These are phyloP conservation scores for Schizopygopsis pylzovi DNA, from an alignment of 2,797 vertebrate genomes.

Conservation along the genomic window DNA sequence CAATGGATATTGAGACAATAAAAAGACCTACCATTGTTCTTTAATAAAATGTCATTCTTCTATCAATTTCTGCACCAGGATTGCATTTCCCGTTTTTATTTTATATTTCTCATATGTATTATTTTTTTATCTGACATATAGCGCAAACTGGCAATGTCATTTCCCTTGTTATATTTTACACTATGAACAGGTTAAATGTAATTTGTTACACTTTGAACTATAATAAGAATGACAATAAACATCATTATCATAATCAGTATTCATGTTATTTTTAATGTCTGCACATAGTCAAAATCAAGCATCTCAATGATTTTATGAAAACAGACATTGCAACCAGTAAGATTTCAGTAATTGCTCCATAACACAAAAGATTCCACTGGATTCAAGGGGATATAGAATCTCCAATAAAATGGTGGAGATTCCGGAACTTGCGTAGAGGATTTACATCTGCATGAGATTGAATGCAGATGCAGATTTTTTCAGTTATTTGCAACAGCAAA, in stretches of 20 bases:
- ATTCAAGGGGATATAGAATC: not conserved
- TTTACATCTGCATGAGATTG: not conserved
- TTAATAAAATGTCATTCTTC: not conserved
- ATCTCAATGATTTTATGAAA: not conserved
- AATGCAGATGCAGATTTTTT: not conserved
- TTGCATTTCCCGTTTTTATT: not conserved
- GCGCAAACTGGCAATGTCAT: not conserved
- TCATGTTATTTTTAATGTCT: not conserved
- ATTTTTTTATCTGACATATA: not conserved
- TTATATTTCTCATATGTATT: not conserved
- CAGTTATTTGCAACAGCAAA: not conserved
- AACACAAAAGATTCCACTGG: not conserved
- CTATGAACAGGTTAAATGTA: not conserved
- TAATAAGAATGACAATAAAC: not conserved
- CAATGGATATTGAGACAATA: not conserved
- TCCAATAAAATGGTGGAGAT: not conserved
- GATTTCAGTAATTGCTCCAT: not conserved
- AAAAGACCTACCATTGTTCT: not conserved
- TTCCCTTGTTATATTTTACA: not conserved
- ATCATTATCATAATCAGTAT: not conserved
- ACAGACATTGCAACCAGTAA: not conserved
- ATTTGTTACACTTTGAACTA: not conserved
- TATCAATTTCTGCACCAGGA: not conserved
- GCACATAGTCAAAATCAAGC: not conserved
- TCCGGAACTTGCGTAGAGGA: not conserved